These are phyloP conservation scores for Montipora capitata DNA, from an alignment of 92 coral and sea anemone species.

Conservation along the genomic window DNA sequence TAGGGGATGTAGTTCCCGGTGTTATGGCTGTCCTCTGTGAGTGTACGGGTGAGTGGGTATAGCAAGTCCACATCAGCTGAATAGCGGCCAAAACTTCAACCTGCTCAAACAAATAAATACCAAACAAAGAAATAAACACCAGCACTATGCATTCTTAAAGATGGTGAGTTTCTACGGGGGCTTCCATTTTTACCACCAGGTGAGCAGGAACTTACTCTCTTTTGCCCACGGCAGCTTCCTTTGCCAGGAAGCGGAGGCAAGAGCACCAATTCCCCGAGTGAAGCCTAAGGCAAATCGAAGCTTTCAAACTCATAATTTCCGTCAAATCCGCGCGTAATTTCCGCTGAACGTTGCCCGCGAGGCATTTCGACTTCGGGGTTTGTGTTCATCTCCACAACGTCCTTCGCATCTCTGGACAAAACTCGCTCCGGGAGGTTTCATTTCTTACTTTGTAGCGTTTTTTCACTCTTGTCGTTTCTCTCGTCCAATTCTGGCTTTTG, in stretches of 20 bases:
- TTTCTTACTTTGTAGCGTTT: constrained; percentile 8
- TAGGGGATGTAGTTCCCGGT: too few relatives aligned
- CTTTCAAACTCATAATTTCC: constrained; percentile 44
- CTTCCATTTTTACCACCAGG: neutral
- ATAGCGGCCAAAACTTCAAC: too few relatives aligned
- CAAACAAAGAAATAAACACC: neutral
- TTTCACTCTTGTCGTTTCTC: constrained; percentile 46
- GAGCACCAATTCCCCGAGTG: neutral
- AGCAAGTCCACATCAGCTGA: too few relatives aligned
- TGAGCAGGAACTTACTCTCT: neutral
- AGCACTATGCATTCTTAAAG: neutral
- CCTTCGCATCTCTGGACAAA: constrained; percentile 1
- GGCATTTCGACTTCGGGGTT: constrained; percentile 86
- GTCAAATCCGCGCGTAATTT: constrained; percentile 62
- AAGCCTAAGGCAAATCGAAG: neutral
- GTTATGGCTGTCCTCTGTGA: too few relatives aligned
- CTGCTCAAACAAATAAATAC: too few relatives aligned
- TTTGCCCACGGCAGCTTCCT: constrained; percentile 18
- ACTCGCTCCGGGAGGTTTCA: neutral
- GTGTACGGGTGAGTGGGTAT: too few relatives aligned
- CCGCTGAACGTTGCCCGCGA: constrained; percentile 46
- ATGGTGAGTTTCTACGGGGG: constrained; percentile 28
- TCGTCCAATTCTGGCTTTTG: neutral
- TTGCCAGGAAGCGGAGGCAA: constrained; percentile 20
- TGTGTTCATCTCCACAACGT: constrained; percentile 57